Conservation (phyloP, 2,888 invertebrate genomes). For the Heliconius erato region DNA sequence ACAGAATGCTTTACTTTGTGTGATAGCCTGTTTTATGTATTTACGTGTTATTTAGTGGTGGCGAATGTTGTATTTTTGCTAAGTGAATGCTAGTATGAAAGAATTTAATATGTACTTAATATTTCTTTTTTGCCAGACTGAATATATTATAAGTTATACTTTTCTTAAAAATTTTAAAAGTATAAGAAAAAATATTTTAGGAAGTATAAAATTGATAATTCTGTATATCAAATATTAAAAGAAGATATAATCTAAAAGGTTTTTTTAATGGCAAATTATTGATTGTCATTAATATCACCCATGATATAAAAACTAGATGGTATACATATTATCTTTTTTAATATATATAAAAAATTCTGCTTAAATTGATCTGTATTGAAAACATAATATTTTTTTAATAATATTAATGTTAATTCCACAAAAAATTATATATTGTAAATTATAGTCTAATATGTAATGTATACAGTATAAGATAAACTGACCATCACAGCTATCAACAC, state of each 20-base stretch:
- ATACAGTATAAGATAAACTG: background rate
- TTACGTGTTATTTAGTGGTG: background rate
- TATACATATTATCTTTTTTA: background rate
- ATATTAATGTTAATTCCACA: background rate
- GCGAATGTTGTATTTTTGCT: slow-evolving; percentile 15
- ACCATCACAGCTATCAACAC: background rate
- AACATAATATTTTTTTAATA: background rate
- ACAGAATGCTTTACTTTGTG: slow-evolving; percentile 10
- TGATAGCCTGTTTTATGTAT: background rate
- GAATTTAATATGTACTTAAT: background rate
- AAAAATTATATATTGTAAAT: background rate
- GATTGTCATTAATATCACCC: background rate
- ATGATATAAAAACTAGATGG: background rate
- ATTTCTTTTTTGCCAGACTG: background rate
- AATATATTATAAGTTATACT: background rate
- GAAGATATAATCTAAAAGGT: background rate
- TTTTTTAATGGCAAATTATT: background rate
- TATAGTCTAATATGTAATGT: background rate
- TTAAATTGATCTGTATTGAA: no score
- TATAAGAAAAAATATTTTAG: background rate
- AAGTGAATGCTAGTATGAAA: background rate
- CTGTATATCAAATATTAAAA: background rate
- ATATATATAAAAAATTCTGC: no score
- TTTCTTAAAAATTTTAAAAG: background rate
- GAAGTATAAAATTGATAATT: background rate